Conservation (phyloP, 2,113 vertebrate species). For the Ptilorrhoa leucosticta region DNA sequence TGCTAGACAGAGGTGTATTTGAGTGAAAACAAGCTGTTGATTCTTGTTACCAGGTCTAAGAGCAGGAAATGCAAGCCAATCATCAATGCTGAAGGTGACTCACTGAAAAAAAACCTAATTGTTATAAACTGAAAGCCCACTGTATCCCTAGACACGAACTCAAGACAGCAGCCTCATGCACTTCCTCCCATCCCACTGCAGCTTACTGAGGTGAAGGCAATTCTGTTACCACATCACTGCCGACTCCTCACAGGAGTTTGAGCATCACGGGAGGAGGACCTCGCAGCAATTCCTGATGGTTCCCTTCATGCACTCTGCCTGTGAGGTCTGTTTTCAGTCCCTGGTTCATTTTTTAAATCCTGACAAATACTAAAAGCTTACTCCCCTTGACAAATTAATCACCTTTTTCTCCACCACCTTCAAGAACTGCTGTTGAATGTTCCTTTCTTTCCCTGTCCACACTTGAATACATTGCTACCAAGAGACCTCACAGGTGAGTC, state of each 20-base stretch:
- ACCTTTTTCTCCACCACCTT: background rate
- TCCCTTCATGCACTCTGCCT: background rate
- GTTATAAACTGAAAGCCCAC: background rate
- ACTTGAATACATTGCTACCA: rapidly evolving
- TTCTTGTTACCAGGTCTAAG: background rate
- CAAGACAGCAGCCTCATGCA: background rate
- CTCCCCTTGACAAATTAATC: background rate
- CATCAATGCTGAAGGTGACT: background rate
- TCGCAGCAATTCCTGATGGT: background rate
- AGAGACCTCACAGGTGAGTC: background rate
- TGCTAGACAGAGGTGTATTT: background rate
- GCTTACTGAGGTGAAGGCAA: background rate
- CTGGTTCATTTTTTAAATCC: background rate
- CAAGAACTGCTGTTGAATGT: background rate
- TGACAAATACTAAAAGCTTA: background rate
- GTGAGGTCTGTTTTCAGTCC: background rate
- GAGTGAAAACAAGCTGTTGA: background rate
- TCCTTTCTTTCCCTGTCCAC: background rate
- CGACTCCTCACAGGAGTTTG: background rate
- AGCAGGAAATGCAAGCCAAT: background rate
- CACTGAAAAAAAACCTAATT: background rate
- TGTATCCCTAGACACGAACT: background rate
- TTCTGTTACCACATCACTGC: rapidly evolving
- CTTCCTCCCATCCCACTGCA: background rate
- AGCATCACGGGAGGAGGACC: background rate